Evolutionary conservation across 2,113 vertebrate species (phyloP).

Genomic region (Salvelinus fontinalis): DNA sequence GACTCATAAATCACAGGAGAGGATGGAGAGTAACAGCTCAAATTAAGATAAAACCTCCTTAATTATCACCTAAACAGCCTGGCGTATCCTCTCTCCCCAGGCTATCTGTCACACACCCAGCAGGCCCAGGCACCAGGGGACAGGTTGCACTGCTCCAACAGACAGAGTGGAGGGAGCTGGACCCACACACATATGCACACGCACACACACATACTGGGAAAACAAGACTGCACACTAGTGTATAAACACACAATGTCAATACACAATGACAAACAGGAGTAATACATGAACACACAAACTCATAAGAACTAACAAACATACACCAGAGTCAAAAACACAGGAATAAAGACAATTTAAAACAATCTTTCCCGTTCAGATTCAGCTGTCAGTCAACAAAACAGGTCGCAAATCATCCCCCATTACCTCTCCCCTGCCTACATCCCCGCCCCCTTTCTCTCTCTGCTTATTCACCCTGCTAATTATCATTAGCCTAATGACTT

Average conservation of each 20-base stretch:
- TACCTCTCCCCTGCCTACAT: constrained; percentile 42
- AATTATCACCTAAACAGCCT: constrained; percentile 75
- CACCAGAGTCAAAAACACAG: neutral
- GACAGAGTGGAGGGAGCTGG: constrained; percentile 41
- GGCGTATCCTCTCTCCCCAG: constrained; percentile 67
- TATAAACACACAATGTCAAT: neutral
- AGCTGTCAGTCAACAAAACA: constrained; percentile 49
- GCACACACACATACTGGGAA: constrained; percentile 6
- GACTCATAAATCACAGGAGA: constrained; percentile 78
- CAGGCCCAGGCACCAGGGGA: constrained; percentile 57
- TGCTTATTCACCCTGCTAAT: constrained; percentile 71
- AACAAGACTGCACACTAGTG: neutral
- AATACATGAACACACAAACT: constrained; percentile 26
- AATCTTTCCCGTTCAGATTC: constrained; percentile 17
- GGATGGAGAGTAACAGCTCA: constrained; percentile 81
- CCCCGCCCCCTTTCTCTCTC: constrained; percentile 58
- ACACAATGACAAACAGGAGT: constrained; percentile 19
- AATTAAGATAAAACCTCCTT: constrained; percentile 84
- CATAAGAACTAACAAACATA: neutral
- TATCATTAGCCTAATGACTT: constrained; percentile 76
- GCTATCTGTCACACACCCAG: constrained; percentile 62
- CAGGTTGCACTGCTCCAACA: constrained; percentile 56
- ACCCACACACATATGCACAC: constrained; percentile 12
- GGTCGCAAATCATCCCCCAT: constrained; percentile 42
- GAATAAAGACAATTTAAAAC: neutral